Base-by-base conservation (phyloP, 2,888 invertebrate species). In the Hylaea fasciaria region DNA sequence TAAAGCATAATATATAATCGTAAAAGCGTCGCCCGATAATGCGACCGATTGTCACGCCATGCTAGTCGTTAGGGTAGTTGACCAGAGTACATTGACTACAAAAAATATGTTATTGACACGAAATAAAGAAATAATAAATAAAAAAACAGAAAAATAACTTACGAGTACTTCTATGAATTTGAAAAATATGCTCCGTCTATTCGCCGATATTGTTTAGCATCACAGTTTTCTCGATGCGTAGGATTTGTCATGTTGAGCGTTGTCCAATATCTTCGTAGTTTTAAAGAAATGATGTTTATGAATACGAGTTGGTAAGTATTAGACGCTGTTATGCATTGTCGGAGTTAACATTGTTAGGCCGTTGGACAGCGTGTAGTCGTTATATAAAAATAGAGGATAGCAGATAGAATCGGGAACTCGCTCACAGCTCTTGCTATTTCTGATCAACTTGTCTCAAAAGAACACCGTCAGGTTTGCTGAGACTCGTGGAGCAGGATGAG, bases 371-470 rank as follows among this genome's bases (percentile, higher is more conserved):
- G 77, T 78, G 76, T 78, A 56, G 56, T 48, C 61, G 81, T 80
- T 78, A 79, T 71, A 80, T 82, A 87, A 87, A 82, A 86, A 87
- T 87, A 90, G 89, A 86, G 83, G 80, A 83, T 82, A 78, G 84
- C 79, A 78, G 74, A 81, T 74, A 83, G 75, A 81, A 82, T 83
- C 76, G 77, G 78, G 75, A 85, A 80, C 78, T 83, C 85, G 85
- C 87, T 77, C 85, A 84, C 83, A 85, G 84, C 83, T 88, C 79
- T 77, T 81, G 83, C 85, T 90, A 89, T 89, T 90, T 89, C 73
- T 81, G 84, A 83, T 77, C 77, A 83, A 82, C 79, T 81, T 77
- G 82, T 79, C 75, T 79, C 73, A 74, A 76, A 81, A 82, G 85
- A 87, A 80, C 83, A 81, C 82, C 83, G 79, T 76, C 81, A 84